Evolutionary conservation across 2,113 vertebrate species (phyloP), one percentile per base, ranked within the genome.

Genomic region (Stigmatopora argus): DNA sequence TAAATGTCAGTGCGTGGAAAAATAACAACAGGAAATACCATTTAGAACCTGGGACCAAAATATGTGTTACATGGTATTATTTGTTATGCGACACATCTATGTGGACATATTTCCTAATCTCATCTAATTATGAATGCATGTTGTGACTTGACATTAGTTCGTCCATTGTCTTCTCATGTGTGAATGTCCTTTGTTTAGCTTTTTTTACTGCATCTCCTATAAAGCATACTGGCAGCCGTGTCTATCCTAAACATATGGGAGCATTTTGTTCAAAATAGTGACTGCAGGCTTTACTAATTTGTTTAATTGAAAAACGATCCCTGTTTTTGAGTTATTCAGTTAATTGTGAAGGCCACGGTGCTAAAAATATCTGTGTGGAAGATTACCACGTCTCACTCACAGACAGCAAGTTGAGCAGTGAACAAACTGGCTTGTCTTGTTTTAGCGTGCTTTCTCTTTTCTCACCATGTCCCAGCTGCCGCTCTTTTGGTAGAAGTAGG

Each of bases 401-500:
- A 61, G 13, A 51, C 1, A 55, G 12, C 13, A 31, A 41, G 34
- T 60, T 60, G 9, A 41, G 19, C 5, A 41, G 18, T 13, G 19
- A 41, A 45, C 59, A 61, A 61, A 60, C 58, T 21, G 58, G 58
- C 58, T 21, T 6, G 38, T 60, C 58, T 60, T n/a, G 56, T 59
- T 59, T 59, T 38, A 17, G 4, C 4, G 10, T 56, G 61, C 13
- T 64, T 45, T 46, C 41, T 13, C 49, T 8, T 23, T 57, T 63
- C 51, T 83, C 73, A 91, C 90, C 90, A 0, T 80, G 85, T 26
- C 90, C 89, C 7, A 90, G 81, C 74, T 88, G 88, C 66, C 74
- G 84, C 78, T 92, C 87, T 62, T 87, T 87, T 21, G 90, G 83
- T 41, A 91, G 83, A 69, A 93, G 75, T 56, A 93, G 76, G 45